Conservation (phyloP, 1,140 invertebrate genomes). For the Ephestia elutella region DNA sequence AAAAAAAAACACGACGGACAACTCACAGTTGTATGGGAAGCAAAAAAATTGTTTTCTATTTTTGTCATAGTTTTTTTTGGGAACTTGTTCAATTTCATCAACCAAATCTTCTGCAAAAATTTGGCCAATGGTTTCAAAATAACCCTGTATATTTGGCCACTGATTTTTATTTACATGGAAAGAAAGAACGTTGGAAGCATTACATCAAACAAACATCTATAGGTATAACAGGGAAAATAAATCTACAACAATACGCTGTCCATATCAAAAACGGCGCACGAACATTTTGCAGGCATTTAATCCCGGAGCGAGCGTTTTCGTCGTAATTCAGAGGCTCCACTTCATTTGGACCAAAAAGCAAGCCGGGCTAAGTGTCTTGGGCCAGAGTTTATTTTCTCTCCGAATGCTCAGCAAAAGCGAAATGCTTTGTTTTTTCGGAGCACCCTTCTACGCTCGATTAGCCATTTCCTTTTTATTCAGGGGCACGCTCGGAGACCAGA, state of each 20-base stretch:
- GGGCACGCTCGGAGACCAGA: conserved; percentile 31
- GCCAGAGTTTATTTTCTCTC: conserved; percentile 45
- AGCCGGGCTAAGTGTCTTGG: conserved; percentile 37
- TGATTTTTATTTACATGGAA: too few species aligned
- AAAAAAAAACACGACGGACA: too few species aligned
- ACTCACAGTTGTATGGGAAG: too few species aligned
- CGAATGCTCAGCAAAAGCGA: conserved; percentile 38
- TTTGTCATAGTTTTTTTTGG: too few species aligned
- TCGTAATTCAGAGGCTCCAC: conserved; percentile 34
- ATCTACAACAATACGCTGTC: not conserved
- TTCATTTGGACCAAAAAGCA: conserved; percentile 37
- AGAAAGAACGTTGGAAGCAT: too few species aligned
- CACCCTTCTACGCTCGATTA: conserved; percentile 37
- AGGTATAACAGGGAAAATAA: not conserved
- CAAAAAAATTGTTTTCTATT: too few species aligned
- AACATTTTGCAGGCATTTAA: conserved; percentile 21
- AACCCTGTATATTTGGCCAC: too few species aligned
- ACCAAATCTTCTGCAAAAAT: too few species aligned
- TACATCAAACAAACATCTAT: too few species aligned
- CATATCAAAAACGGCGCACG: conserved; percentile 18
- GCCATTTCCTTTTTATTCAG: conserved; percentile 41
- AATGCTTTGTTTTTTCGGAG: conserved; percentile 48
- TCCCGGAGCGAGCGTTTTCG: conserved; percentile 26
- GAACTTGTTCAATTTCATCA: too few species aligned
- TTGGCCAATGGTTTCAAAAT: too few species aligned